Conservation (phyloP, 1,140 invertebrate species). For the Rhopalosiphum padi region DNA sequence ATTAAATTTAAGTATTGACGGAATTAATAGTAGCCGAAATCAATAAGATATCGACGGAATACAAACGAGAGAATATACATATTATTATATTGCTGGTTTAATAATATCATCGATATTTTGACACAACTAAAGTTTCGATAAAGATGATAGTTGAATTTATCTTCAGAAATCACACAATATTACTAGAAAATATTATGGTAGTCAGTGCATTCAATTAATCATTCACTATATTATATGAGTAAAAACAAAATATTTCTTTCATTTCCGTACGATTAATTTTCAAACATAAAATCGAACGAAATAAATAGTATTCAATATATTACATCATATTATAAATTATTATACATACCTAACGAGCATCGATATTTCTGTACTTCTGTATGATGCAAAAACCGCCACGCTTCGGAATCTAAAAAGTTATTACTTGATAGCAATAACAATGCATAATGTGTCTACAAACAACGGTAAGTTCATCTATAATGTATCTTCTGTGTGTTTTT, state of each 20-base stretch:
- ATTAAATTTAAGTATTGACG: too few relatives aligned
- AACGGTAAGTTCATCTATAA: neutral
- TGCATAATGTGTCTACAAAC: neutral
- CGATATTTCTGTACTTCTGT: neutral
- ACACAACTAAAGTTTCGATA: neutral
- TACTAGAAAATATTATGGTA: neutral
- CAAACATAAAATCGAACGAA: neutral
- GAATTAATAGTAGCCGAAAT: too few relatives aligned
- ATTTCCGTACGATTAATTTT: neutral
- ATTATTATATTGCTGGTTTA: neutral
- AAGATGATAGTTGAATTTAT: neutral
- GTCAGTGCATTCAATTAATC: neutral
- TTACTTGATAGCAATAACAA: neutral
- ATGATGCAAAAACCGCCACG: neutral
- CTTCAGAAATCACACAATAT: neutral
- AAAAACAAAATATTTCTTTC: neutral
- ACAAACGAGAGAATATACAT: neutral
- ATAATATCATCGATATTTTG: neutral
- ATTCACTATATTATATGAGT: neutral
- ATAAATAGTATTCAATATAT: neutral
- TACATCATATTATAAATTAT: neutral
- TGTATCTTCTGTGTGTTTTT: neutral
- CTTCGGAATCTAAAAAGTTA: neutral
- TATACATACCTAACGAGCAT: neutral
- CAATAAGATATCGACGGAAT: neutral